phyloP scores from a whole-genome alignment of 2,888 invertebrate species.

The Andrena praecox region DNA sequence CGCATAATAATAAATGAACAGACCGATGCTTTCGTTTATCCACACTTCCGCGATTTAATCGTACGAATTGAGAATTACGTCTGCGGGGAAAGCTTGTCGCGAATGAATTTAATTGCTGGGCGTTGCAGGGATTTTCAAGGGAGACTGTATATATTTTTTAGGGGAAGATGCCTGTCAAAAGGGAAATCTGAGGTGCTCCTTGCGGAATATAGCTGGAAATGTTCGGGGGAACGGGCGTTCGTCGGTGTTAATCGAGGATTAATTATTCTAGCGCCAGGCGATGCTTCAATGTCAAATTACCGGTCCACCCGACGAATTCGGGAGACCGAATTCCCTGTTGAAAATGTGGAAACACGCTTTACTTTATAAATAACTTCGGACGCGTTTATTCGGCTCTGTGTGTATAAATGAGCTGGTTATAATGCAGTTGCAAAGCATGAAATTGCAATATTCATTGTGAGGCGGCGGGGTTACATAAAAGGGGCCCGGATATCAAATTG shows the following conservation, averaged over 20 bases:
- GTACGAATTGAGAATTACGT: no score
- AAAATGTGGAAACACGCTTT: conserved; percentile 36
- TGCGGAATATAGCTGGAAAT: not conserved
- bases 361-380: conserved; percentile 51
- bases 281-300: not conserved
- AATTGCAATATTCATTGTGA: conserved; percentile 34
- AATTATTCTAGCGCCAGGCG: no score
- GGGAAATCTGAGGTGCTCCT: no score
- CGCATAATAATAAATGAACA: no score
- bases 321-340: conserved; percentile 11
- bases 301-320: not conserved
- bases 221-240: not conserved
- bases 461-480: not conserved
- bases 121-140: no score
- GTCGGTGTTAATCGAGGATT: not conserved
- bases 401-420: conserved; percentile 29
- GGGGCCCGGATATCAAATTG: not conserved
- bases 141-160: no score
- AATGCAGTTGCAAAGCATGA: conserved; percentile 26
- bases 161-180: no score
- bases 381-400: conserved; percentile 37
- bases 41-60: no score
- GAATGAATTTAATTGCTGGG: no score
- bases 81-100: no score
- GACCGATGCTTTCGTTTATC: no score